A percentile compares a stretch with the other conserved stretches of the same genome.
Conservation (phyloP, 2,113 vertebrate species). For the Desmodus rotundus region DNA sequence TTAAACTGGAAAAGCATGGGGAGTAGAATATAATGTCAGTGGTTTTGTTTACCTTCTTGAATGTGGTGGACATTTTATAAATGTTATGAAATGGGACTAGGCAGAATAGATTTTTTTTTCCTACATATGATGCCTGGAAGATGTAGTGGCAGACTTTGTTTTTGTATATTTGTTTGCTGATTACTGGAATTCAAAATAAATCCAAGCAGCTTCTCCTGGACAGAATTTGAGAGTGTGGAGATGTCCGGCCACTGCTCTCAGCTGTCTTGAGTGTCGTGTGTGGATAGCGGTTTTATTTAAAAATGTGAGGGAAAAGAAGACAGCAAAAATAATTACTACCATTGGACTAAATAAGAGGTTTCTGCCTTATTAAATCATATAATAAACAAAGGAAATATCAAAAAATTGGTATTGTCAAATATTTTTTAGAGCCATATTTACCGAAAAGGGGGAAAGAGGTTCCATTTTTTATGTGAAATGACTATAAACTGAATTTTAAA, state of each 20-base stretch:
- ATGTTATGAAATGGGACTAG: background rate
- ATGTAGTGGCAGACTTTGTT: background rate
- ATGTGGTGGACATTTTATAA: background rate
- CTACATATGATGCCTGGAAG: background rate
- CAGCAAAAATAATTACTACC: background rate
- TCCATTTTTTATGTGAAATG: background rate
- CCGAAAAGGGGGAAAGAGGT: background rate
- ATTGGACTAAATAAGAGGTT: background rate
- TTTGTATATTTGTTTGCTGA: background rate
- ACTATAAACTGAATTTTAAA: background rate
- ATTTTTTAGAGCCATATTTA: background rate
- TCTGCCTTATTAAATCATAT: constrained; percentile 26
- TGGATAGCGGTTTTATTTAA: background rate
- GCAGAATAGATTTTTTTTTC: constrained; percentile 1
- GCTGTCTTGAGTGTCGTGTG: background rate
- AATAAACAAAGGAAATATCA: constrained; percentile 34
- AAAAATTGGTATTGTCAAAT: background rate
- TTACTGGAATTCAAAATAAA: constrained; percentile 20
- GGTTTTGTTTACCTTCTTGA: constrained; percentile 14
- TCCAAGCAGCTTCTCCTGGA: background rate
- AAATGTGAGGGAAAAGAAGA: background rate
- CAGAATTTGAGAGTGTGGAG: background rate
- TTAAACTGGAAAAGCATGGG: background rate
- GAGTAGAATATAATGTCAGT: background rate
- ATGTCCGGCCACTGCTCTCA: background rate